phyloP scores from a whole-genome alignment of 2,113 vertebrate species.

The Dendropsophus ebraccatus region DNA sequence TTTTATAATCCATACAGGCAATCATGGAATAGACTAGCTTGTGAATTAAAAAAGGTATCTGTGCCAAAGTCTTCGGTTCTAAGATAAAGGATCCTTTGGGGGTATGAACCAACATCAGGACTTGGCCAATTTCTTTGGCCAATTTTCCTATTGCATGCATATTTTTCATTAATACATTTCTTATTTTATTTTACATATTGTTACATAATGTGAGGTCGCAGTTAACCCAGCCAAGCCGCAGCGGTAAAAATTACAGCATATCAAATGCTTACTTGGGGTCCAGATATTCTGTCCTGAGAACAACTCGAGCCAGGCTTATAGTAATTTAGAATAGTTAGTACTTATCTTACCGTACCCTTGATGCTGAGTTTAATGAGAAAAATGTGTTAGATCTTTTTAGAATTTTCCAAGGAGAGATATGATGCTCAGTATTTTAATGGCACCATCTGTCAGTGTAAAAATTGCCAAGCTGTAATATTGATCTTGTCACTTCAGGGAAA shows the following conservation, averaged over 20 bases:
- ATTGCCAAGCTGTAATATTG: conserved; percentile 71
- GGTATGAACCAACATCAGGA: background rate
- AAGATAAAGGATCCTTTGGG: background rate
- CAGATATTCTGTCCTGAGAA: background rate
- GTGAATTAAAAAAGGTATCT: background rate
- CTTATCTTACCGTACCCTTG: conserved; percentile 21
- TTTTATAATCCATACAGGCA: no score
- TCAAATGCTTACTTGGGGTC: background rate
- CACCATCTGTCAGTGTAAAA: conserved; percentile 70
- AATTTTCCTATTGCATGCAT: background rate
- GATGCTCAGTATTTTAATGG: conserved; percentile 69
- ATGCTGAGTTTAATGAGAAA: conserved; percentile 52
- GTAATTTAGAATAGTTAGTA: background rate
- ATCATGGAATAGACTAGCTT: no score
- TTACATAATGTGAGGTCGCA: background rate
- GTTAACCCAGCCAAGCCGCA: background rate
- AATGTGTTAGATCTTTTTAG: conserved; percentile 44
- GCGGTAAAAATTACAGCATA: background rate
- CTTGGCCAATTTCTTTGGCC: no score
- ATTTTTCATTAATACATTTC: background rate
- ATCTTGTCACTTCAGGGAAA: conserved; percentile 75
- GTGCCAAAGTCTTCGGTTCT: background rate
- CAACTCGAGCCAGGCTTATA: background rate
- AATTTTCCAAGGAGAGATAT: conserved; percentile 61
- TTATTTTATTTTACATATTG: no score